Evolutionary conservation across 2,888 invertebrate genomes (phyloP).

Genomic region (Habroteleia sp.): DNA sequence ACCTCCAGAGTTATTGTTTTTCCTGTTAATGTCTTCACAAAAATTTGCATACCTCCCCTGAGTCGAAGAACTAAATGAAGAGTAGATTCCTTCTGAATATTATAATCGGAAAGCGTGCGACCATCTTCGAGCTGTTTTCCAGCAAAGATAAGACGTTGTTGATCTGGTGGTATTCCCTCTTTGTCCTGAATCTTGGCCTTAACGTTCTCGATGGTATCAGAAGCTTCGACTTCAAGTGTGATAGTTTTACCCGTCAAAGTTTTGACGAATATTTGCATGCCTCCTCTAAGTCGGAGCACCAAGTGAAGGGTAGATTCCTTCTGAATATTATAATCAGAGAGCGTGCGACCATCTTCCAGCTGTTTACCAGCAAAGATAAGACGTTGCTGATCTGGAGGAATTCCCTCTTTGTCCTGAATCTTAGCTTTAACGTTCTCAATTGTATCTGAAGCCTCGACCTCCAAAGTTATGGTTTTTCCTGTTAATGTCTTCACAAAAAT

Average conservation of each 20-base stretch:
- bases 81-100: constrained; percentile 6
- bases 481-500: no score
- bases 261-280: no score
- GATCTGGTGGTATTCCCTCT: constrained; percentile 2
- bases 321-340: constrained; percentile 7
- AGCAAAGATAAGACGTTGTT: constrained; percentile 36
- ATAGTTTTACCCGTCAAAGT: constrained; percentile 70
- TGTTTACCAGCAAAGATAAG: constrained; percentile 52
- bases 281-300: constrained; percentile 12
- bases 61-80: constrained; percentile 7
- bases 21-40: no score
- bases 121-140: constrained; percentile 46
- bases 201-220: background rate
- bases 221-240: constrained; percentile 2
- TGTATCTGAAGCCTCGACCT: background rate
- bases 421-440: background rate
- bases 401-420: constrained; percentile 8
- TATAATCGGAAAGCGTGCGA: constrained; percentile 18
- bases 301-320: constrained; percentile 6
- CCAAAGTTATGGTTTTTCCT: constrained; percentile 67
- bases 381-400: constrained; percentile 4
- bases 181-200: constrained; percentile 6
- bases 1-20: no score
- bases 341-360: constrained; percentile 36
- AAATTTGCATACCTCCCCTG: no score